Percentiles rank a stretch among this genome's conserved stretches.
These are phyloP conservation scores for Philonicus albiceps DNA, from an alignment of 2,888 invertebrate genomes.

Conservation along the genomic window DNA sequence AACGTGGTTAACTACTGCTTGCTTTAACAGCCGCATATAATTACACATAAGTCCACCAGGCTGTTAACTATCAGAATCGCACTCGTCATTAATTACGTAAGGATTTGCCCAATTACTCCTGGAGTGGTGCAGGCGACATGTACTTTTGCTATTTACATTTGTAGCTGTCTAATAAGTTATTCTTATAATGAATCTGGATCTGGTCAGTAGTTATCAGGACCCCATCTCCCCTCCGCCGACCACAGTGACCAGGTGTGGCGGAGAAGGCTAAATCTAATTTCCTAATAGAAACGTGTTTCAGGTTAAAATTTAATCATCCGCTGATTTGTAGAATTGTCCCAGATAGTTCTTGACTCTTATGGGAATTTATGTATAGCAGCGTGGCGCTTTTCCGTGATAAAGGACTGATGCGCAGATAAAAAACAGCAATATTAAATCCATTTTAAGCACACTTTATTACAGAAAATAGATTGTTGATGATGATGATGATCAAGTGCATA, in stretches of 20 bases:
- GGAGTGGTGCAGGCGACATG: neutral
- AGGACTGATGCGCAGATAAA: no score
- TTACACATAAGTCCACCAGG: neutral
- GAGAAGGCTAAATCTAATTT: neutral
- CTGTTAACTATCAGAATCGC: neutral
- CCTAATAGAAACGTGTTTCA: neutral
- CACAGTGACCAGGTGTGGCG: neutral
- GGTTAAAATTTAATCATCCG: neutral
- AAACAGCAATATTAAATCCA: no score
- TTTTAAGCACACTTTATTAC: no score
- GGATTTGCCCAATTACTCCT: conserved; percentile 1
- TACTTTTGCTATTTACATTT: neutral
- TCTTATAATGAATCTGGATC: conserved; percentile 24
- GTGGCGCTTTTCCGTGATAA: neutral
- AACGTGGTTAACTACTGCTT: neutral
- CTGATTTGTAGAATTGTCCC: conserved; percentile 2
- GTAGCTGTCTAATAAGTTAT: conserved; percentile 19
- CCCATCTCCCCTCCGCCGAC: neutral
- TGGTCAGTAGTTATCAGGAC: neutral
- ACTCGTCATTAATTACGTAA: conserved; percentile 25
- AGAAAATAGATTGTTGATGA: no score
- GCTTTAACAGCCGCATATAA: neutral
- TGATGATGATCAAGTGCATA: no score
- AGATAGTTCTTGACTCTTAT: neutral
- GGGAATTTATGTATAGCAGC: neutral